A percentile compares a stretch with the other conserved stretches of the same genome.
phyloP scores from a whole-genome alignment of 2,113 vertebrate genomes.

The Triplophysa dalaica region DNA sequence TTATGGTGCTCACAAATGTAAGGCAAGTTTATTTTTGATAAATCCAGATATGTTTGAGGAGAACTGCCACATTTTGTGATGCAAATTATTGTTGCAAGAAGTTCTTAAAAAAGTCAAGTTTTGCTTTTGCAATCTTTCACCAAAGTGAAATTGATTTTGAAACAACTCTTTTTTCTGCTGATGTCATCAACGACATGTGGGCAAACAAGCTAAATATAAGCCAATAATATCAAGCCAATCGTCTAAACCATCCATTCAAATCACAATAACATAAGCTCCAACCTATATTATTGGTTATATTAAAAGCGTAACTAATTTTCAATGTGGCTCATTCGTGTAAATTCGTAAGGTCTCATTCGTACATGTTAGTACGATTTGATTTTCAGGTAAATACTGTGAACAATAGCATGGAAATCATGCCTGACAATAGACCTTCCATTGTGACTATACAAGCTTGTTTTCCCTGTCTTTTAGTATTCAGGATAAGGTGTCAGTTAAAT shows the following conservation, averaged over 20 bases:
- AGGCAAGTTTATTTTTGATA: too few relatives aligned
- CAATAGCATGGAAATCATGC: not conserved
- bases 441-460: not conserved
- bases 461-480: not conserved
- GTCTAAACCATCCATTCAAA: not conserved
- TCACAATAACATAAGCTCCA: not conserved
- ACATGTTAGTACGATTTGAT: too few relatives aligned
- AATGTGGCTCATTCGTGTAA: too few relatives aligned
- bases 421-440: not conserved
- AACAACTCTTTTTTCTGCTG: not conserved
- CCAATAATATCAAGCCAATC: not conserved
- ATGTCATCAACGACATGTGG: not conserved
- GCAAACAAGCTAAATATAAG: not conserved
- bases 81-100: too few relatives aligned
- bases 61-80: too few relatives aligned
- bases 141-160: not conserved
- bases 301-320: too few relatives aligned
- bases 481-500: slow-evolving; percentile 23
- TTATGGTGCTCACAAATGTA: too few relatives aligned
- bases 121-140: not conserved
- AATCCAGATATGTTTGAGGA: too few relatives aligned
- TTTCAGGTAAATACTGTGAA: too few relatives aligned
- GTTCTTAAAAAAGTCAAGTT: too few relatives aligned
- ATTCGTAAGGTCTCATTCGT: too few relatives aligned
- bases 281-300: too few relatives aligned